phyloP scores from a whole-genome alignment of 2,888 invertebrate species.

The Allophyes oxyacanthae region DNA sequence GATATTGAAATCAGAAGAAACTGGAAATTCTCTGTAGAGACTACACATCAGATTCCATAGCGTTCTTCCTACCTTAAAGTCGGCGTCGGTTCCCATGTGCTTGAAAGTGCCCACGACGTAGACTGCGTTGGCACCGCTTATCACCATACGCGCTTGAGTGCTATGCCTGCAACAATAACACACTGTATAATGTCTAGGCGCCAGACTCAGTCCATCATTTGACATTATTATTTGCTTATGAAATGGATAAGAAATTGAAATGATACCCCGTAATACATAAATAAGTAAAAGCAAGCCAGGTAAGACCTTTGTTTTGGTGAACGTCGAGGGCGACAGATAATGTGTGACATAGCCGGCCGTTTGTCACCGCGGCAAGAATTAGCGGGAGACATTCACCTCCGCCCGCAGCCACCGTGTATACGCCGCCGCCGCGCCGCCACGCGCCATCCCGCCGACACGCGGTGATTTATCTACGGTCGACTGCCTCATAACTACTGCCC shows the following conservation, averaged over 20 bases:
- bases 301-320: conserved; percentile 33
- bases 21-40: no score
- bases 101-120: conserved; percentile 95
- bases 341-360: conserved; percentile 38
- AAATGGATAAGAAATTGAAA: no score
- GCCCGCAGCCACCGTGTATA: conserved; percentile 30
- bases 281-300: conserved; percentile 12
- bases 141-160: conserved; percentile 94
- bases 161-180: conserved; percentile 89
- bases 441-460: conserved; percentile 28
- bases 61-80: conserved; percentile 91
- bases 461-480: conserved; percentile 51
- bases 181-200: no score
- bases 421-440: conserved; percentile 30
- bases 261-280: no score
- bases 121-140: conserved; percentile 93
- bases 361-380: conserved; percentile 47
- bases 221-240: no score
- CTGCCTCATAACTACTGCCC: conserved; percentile 50
- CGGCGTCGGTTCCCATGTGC: conserved; percentile 91
- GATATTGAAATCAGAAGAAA: no score
- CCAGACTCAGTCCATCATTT: no score
- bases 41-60: no score
- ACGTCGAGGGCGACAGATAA: conserved; percentile 35
- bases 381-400: conserved; percentile 33